phyloP scores from a whole-genome alignment of 2,888 invertebrate species.

The Sussaba pulchella region DNA sequence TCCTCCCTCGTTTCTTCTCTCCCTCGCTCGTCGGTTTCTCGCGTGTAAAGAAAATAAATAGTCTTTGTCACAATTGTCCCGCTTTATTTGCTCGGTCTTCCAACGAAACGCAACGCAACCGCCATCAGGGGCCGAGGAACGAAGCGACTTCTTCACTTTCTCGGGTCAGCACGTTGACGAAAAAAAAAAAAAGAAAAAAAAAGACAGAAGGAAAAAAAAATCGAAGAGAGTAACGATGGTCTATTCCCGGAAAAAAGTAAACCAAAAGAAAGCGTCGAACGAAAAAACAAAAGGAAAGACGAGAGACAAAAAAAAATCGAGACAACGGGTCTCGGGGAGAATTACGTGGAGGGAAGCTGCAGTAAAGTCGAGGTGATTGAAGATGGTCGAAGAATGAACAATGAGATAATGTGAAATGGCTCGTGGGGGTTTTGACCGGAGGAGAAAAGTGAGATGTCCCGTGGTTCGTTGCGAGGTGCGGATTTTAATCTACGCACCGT shows the following conservation, averaged over 20 bases:
- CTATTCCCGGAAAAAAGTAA: constrained; percentile 51
- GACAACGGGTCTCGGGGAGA: constrained; percentile 37
- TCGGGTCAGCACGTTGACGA: constrained; percentile 7
- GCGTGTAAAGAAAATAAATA: constrained; percentile 67
- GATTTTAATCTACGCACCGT: constrained; percentile 61
- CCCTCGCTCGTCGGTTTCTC: constrained; percentile 24
- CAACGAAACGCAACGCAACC: constrained; percentile 57
- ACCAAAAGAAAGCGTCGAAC: constrained; percentile 19
- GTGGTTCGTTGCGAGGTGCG: constrained; percentile 60
- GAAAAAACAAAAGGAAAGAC: constrained; percentile 14
- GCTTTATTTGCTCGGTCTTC: constrained; percentile 43
- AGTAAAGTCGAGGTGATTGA: constrained; percentile 38
- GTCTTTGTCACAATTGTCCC: constrained; percentile 59
- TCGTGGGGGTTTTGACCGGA: constrained; percentile 19
- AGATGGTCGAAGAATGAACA: constrained; percentile 60
- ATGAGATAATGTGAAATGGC: constrained; percentile 57
- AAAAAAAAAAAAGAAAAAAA: neutral
- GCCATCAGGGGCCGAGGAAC: constrained; percentile 31
- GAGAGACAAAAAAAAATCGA: constrained; percentile 39
- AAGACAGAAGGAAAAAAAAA: neutral
- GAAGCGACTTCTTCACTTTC: constrained; percentile 32
- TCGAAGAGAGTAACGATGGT: constrained; percentile 35
- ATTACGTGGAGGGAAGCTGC: neutral
- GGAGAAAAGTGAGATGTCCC: constrained; percentile 67
- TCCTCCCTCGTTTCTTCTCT: constrained; percentile 17